These are phyloP conservation scores for Leptopilina boulardi DNA, from an alignment of 1,140 invertebrate species.

Conservation along the genomic window DNA sequence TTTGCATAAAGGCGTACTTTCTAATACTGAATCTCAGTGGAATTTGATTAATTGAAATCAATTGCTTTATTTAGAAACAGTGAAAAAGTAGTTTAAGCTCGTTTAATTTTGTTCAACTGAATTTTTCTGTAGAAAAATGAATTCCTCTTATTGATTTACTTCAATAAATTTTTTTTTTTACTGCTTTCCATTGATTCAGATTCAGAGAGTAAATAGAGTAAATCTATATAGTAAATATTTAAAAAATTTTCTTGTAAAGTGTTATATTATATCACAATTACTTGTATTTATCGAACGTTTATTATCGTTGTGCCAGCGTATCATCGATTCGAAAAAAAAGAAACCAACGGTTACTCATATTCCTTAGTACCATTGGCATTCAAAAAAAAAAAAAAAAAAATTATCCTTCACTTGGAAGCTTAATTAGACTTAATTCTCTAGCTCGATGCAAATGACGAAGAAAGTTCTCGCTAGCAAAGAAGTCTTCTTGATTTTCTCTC, in stretches of 20 bases:
- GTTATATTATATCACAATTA: not conserved
- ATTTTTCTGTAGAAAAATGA: too few species aligned
- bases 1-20: too few species aligned
- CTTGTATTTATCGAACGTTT: not conserved
- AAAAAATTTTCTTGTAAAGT: not conserved
- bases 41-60: too few species aligned
- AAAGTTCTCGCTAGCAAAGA: not conserved
- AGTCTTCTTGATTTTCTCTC: conserved; percentile 6
- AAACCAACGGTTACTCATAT: not conserved
- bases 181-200: too few species aligned
- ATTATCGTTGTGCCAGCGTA: not conserved
- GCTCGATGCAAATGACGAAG: not conserved
- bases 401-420: conserved; percentile 4
- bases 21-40: too few species aligned
- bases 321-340: not conserved
- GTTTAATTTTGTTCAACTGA: too few species aligned
- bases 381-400: not conserved
- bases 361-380: not conserved
- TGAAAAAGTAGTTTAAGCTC: too few species aligned
- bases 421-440: conserved; percentile 16
- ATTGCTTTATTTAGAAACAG: too few species aligned
- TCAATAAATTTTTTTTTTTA: too few species aligned
- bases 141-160: too few species aligned
- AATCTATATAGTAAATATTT: conserved; percentile 3
- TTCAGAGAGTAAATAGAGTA: too few species aligned